Evolutionary conservation across 1,140 invertebrate genomes (phyloP), one percentile per base, ranked within the genome.

Genomic region (Atta cephalotes): DNA sequence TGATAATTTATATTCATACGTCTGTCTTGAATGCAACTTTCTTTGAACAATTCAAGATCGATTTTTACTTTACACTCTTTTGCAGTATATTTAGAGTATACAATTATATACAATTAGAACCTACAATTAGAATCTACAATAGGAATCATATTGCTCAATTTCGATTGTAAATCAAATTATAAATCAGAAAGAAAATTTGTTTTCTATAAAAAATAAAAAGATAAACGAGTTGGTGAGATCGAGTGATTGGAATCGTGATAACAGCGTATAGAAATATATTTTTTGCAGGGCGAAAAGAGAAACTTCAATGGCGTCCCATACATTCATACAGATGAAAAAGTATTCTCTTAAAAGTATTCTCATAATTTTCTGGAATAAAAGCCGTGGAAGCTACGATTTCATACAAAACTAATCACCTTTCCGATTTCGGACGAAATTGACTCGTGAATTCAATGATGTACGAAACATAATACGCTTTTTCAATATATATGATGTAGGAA

Each of bases 401-500:
- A 12, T 25, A 3, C 25, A 63, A 62, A 85, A 76, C 68, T 85
- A 85, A 85, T 77, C 56, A 65, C 21, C 71, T 76, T 72, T 84
- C 81, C 70, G 70, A 77, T 85, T 77, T 35, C 56, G 31, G 5
- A 51, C 58, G 14, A 62, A 49, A 77, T 76, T 65, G 81, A 45
- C 56, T 63, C 58, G 81, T 35, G 21, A 39, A 77, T 77, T 77
- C 81, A 56, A 76, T 58, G 56, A 62, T 49, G 60, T 74, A 35
- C 25, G 25, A 51, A 74, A 63, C 39, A 31, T 51, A 39, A 84
- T 76, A 63, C 18, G 18, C 7, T 77, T 77, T 31, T 76, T 39
- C 68, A 45, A 76, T 45, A 62, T n/a, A 56, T 58, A 60, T 10
- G 21, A 74, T n/a, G 39, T 28, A 74, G 31, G 31, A 14, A 71